Conservation (phyloP, 2,888 invertebrate species). For the Scaptomyza polygonia region DNA sequence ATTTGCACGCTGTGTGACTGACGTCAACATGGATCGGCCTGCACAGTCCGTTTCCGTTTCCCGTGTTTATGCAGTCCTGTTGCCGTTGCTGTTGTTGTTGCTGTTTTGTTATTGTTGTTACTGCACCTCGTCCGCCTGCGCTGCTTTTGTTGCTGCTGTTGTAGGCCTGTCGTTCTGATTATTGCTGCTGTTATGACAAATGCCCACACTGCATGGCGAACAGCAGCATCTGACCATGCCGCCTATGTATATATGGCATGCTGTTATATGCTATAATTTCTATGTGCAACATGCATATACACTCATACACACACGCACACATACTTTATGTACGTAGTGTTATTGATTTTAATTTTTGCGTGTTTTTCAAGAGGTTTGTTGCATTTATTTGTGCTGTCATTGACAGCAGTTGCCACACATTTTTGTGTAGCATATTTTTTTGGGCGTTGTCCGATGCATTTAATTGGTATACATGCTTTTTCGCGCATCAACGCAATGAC, state of each 20-base stretch:
- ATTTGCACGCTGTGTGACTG: slow-evolving; percentile 77
- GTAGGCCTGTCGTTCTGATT: slow-evolving; percentile 63
- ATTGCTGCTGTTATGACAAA: slow-evolving; percentile 71
- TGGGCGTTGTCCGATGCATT: slow-evolving; percentile 76
- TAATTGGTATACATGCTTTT: slow-evolving; percentile 71
- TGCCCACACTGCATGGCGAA: slow-evolving; percentile 43
- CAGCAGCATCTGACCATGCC: slow-evolving; percentile 65
- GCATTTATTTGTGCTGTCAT: slow-evolving; percentile 75
- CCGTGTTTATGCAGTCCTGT: slow-evolving; percentile 48
- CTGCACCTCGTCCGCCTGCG: slow-evolving; percentile 51
- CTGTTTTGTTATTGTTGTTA: slow-evolving; percentile 40
- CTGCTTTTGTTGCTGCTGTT: slow-evolving; percentile 35
- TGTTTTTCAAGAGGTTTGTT: slow-evolving; percentile 72
- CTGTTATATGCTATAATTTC: slow-evolving; percentile 27
- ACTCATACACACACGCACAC: background rate
- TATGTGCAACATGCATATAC: slow-evolving; percentile 8
- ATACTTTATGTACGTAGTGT: slow-evolving; percentile 19
- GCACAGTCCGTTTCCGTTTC: slow-evolving; percentile 70
- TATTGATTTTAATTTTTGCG: slow-evolving; percentile 74
- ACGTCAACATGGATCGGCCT: slow-evolving; percentile 74
- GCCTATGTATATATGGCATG: slow-evolving; percentile 6
- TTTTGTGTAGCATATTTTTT: slow-evolving; percentile 60
- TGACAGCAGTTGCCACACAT: slow-evolving; percentile 67
- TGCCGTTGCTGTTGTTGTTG: slow-evolving; percentile 40
- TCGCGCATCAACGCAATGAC: slow-evolving; percentile 49